Percentiles rank a stretch among this genome's conserved stretches.
Evolutionary conservation across 1,140 invertebrate genomes (phyloP).

Genomic region (Amphibalanus amphitrite): DNA sequence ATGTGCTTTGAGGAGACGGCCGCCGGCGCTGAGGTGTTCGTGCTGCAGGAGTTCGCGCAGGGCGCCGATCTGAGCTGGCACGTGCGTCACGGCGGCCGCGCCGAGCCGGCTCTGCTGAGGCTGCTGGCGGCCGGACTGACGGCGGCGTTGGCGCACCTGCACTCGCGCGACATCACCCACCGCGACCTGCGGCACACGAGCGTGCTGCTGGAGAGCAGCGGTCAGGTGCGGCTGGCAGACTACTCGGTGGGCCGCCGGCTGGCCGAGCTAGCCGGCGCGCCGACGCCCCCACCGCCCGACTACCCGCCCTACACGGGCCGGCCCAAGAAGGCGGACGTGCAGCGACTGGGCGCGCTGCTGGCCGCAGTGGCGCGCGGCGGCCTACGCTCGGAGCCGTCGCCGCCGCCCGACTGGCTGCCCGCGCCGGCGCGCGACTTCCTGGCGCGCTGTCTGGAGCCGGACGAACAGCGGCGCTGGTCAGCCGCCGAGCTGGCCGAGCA

Average conservation of each 20-base stretch:
- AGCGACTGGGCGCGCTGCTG: constrained; percentile 42
- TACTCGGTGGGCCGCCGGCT: constrained; percentile 50
- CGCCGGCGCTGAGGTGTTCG: constrained; percentile 22
- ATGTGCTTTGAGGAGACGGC: constrained; percentile 41
- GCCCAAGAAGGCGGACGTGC: constrained; percentile 53
- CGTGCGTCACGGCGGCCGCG: constrained; percentile 33
- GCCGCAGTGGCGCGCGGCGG: constrained; percentile 36
- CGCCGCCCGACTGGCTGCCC: constrained; percentile 32
- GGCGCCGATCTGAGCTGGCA: constrained; percentile 34
- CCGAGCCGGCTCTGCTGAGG: constrained; percentile 40
- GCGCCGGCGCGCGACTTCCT: constrained; percentile 24
- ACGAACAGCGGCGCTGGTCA: constrained; percentile 24
- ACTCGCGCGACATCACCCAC: constrained; percentile 58
- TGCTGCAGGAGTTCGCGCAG: constrained; percentile 40
- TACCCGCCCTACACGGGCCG: constrained; percentile 37
- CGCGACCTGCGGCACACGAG: constrained; percentile 47
- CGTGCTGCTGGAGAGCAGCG: constrained; percentile 39
- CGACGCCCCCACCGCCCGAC: constrained; percentile 21
- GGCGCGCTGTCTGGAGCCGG: constrained; percentile 39
- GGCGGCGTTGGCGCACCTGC: constrained; percentile 47
- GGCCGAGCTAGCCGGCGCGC: constrained; percentile 27
- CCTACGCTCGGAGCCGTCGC: constrained; percentile 32
- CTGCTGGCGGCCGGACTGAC: constrained; percentile 44
- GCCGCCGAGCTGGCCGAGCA: constrained; percentile 22
- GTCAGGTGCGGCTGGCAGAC: constrained; percentile 36